These are phyloP conservation scores for Notiomystis cincta DNA, from an alignment of 2,113 vertebrate genomes.

Conservation along the genomic window DNA sequence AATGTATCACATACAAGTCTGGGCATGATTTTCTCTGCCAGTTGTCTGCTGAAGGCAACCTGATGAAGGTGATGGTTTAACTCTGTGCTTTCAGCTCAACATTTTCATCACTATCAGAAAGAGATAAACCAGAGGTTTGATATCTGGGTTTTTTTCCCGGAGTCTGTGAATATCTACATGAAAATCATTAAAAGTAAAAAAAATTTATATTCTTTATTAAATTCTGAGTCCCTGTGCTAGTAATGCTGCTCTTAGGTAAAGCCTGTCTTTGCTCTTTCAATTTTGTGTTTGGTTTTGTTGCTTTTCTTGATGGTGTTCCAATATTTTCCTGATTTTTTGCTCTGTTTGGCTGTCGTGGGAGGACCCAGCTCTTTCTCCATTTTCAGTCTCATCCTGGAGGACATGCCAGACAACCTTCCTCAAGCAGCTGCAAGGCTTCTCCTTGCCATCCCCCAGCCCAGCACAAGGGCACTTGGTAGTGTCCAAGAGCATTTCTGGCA, in stretches of 20 bases:
- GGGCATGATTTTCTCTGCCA: background rate
- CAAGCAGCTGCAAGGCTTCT: background rate
- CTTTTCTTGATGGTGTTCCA: background rate
- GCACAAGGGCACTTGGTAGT: background rate
- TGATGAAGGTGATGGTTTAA: background rate
- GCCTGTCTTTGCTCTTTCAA: background rate
- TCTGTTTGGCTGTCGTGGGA: background rate
- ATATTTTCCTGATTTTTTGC: background rate
- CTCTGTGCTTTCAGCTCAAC: background rate
- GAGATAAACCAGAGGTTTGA: background rate
- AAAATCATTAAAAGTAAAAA: background rate
- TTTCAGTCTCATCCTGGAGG: background rate
- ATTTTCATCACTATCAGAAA: background rate
- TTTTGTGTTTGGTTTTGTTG: background rate
- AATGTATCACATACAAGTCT: background rate
- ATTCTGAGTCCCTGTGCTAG: background rate
- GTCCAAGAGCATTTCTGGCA: background rate
- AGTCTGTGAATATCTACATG: background rate
- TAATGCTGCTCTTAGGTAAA: background rate
- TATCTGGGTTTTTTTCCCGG: background rate
- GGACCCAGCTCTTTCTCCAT: background rate
- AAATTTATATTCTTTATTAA: background rate
- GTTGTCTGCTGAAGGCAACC: background rate
- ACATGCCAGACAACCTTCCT: background rate
- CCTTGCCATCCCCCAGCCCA: background rate